These are phyloP conservation scores for Caloenas nicobarica DNA, from an alignment of 2,113 vertebrate genomes.

Conservation along the genomic window DNA sequence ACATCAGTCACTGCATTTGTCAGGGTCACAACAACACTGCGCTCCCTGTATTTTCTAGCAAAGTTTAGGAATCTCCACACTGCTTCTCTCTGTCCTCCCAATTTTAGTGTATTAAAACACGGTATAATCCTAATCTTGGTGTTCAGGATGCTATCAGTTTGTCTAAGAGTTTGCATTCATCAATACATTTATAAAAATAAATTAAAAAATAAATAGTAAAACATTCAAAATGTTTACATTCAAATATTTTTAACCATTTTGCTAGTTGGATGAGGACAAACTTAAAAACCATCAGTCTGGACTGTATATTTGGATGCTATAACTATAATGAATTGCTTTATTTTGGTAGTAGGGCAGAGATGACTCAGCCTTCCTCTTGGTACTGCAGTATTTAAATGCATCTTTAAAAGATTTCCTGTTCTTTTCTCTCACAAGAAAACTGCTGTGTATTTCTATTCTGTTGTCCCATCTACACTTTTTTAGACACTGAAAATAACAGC, in stretches of 20 bases:
- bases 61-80: background rate
- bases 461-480: background rate
- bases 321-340: background rate
- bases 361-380: rapidly evolving
- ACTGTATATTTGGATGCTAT: background rate
- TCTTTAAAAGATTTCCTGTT: background rate
- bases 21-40: background rate
- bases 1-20: background rate
- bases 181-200: background rate
- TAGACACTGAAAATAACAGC: background rate
- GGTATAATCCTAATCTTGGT: background rate
- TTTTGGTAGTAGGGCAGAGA: background rate
- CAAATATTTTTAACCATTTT: background rate
- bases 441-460: background rate
- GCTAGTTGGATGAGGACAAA: background rate
- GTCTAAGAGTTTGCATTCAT: background rate
- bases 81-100: background rate
- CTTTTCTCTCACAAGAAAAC: background rate
- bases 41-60: rapidly evolving
- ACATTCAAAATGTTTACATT: background rate
- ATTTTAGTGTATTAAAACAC: background rate
- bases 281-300: background rate
- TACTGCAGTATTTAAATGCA: background rate
- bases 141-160: background rate
- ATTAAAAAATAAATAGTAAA: background rate